phyloP scores from a whole-genome alignment of 2,888 invertebrate genomes.

The Eretmocerus hayati region DNA sequence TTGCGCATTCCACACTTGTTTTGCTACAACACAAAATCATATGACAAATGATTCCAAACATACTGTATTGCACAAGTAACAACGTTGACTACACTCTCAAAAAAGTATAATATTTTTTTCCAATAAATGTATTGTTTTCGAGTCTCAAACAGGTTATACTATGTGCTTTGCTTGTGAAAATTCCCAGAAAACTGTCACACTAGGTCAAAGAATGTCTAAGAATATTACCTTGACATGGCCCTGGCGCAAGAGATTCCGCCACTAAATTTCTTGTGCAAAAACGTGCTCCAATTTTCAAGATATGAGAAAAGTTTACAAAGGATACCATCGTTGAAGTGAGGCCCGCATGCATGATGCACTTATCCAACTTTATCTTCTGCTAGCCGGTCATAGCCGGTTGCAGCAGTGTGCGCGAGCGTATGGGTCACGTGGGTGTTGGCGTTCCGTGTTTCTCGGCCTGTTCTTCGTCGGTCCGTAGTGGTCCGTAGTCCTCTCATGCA shows the following conservation, averaged over 20 bases:
- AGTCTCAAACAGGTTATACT: slow-evolving; percentile 19
- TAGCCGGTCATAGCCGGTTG: not conserved
- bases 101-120: not conserved
- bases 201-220: too few species aligned
- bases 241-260: too few species aligned
- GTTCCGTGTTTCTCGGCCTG: too few species aligned
- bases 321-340: slow-evolving; percentile 29
- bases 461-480: not conserved
- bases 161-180: slow-evolving; percentile 4
- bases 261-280: slow-evolving; percentile 27
- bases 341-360: not conserved
- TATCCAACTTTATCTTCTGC: not conserved
- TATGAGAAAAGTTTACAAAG: slow-evolving; percentile 28
- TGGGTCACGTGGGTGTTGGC: too few species aligned
- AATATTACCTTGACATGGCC: too few species aligned
- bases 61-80: too few species aligned
- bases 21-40: not conserved
- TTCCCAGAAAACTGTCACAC: not conserved
- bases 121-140: not conserved
- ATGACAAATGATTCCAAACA: too few species aligned
- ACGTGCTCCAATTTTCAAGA: slow-evolving; percentile 27
- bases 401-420: too few species aligned
- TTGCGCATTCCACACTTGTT: slow-evolving; percentile 5
- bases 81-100: too few species aligned
- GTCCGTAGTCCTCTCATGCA: too few species aligned